Conservation (phyloP, 2,888 invertebrate species). For the Scaptomyza tumidula region DNA sequence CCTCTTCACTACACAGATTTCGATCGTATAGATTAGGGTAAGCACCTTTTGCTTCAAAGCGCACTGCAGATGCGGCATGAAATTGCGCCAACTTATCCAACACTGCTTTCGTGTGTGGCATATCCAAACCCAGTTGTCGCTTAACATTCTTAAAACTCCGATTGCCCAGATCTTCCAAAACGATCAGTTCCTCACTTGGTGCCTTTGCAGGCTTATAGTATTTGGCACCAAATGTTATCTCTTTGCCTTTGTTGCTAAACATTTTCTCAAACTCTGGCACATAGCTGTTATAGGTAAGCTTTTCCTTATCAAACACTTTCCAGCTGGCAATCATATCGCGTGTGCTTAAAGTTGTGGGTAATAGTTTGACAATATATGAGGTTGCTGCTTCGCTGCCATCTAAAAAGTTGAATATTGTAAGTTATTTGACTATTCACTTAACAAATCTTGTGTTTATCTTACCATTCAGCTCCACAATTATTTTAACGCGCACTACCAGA, state of each 20-base stretch:
- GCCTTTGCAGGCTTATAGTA: constrained; percentile 48
- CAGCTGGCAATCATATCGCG: constrained; percentile 60
- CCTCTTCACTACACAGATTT: constrained; percentile 59
- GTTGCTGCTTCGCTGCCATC: constrained; percentile 49
- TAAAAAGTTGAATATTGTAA: constrained; percentile 14
- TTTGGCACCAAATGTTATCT: constrained; percentile 68
- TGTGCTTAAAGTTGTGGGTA: constrained; percentile 55
- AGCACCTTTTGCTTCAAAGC: constrained; percentile 77
- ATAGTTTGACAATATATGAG: constrained; percentile 72
- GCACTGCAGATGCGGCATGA: constrained; percentile 85
- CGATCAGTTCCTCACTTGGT: constrained; percentile 53
- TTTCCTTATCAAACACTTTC: constrained; percentile 80
- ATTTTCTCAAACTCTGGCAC: constrained; percentile 79
- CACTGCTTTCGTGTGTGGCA: constrained; percentile 82
- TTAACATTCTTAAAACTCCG: constrained; percentile 66
- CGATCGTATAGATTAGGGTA: constrained; percentile 69
- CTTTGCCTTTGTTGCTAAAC: constrained; percentile 57
- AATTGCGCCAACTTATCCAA: constrained; percentile 84
- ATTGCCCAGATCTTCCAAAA: constrained; percentile 79
- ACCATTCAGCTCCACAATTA: constrained; percentile 68
- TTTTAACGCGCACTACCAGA: constrained; percentile 63
- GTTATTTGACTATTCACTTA: neutral
- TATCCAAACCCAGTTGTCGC: constrained; percentile 80
- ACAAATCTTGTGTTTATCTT: neutral
- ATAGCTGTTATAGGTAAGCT: constrained; percentile 71